These are phyloP conservation scores for Gobius niger DNA, from an alignment of 2,113 vertebrate species.

Conservation along the genomic window DNA sequence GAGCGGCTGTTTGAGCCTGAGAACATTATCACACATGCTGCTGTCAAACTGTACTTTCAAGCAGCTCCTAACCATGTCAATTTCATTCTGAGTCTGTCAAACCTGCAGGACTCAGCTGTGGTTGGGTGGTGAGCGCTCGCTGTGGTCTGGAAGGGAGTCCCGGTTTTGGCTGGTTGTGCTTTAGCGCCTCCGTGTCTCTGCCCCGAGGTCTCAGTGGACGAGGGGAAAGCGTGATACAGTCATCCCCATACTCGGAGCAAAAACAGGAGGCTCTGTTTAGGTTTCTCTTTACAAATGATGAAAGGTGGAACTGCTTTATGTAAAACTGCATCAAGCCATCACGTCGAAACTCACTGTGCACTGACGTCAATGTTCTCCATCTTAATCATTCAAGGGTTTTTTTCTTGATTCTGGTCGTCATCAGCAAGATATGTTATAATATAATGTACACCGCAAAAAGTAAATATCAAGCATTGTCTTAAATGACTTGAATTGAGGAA, in stretches of 20 bases:
- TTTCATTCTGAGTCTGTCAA: conserved; percentile 17
- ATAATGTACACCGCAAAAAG: too few species aligned
- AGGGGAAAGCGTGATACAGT: conserved; percentile 43
- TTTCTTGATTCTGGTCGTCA: too few species aligned
- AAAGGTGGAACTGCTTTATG: too few species aligned
- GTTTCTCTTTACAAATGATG: conserved; percentile 19
- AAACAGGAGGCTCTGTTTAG: conserved; percentile 51
- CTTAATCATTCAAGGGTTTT: too few species aligned
- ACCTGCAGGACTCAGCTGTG: not conserved
- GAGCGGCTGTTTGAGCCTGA: not conserved
- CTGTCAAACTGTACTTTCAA: not conserved
- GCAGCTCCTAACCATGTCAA: conserved; percentile 25
- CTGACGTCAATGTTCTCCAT: too few species aligned
- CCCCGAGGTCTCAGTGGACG: not conserved
- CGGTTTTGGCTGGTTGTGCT: not conserved
- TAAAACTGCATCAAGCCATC: too few species aligned
- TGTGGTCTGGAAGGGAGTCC: conserved; percentile 44
- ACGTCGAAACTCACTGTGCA: too few species aligned
- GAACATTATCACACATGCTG: conserved; percentile 11
- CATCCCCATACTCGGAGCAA: conserved; percentile 31
- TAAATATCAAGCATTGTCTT: too few species aligned
- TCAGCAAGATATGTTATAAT: too few species aligned
- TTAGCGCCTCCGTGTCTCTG: not conserved
- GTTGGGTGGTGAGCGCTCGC: conserved; percentile 1
- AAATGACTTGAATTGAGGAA: too few species aligned